These are phyloP conservation scores for Lamellibrachia columna DNA, from an alignment of 2,888 invertebrate genomes.

Conservation along the genomic window DNA sequence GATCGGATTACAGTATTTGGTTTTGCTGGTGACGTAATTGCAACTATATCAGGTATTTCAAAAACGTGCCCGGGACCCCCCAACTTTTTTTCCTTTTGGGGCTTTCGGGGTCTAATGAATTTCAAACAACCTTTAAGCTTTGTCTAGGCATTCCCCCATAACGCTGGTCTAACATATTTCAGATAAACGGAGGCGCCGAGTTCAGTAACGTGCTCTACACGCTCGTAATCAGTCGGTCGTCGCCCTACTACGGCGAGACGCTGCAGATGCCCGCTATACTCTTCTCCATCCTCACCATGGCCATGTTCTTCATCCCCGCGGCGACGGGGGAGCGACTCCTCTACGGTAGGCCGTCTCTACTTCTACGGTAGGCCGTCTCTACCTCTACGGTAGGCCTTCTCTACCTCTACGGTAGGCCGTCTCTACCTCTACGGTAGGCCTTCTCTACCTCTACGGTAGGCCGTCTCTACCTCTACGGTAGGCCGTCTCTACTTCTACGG, in stretches of 20 bases:
- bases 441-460: too few relatives aligned
- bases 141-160: not conserved
- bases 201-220: slow-evolving; percentile 26
- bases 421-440: too few relatives aligned
- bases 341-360: slow-evolving; percentile 28
- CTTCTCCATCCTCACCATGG: slow-evolving; percentile 32
- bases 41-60: too few relatives aligned
- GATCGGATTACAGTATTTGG: too few relatives aligned
- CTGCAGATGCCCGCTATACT: slow-evolving; percentile 34
- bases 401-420: too few relatives aligned
- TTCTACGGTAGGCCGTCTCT: not conserved
- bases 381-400: not conserved
- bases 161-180: not conserved
- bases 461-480: too few relatives aligned
- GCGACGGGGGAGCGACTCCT: slow-evolving; percentile 34
- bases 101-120: too few relatives aligned
- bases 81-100: too few relatives aligned
- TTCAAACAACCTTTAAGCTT: too few relatives aligned
- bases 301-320: slow-evolving; percentile 37
- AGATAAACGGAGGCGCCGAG: not conserved
- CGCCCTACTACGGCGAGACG: slow-evolving; percentile 34
- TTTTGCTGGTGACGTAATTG: too few relatives aligned
- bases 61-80: too few relatives aligned
- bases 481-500: too few relatives aligned
- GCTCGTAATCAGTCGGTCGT: slow-evolving; percentile 26